Evolutionary conservation across 2,888 invertebrate genomes (phyloP), one percentile per base, ranked within the genome.

Genomic region (Trissonchulus latispiculum): DNA sequence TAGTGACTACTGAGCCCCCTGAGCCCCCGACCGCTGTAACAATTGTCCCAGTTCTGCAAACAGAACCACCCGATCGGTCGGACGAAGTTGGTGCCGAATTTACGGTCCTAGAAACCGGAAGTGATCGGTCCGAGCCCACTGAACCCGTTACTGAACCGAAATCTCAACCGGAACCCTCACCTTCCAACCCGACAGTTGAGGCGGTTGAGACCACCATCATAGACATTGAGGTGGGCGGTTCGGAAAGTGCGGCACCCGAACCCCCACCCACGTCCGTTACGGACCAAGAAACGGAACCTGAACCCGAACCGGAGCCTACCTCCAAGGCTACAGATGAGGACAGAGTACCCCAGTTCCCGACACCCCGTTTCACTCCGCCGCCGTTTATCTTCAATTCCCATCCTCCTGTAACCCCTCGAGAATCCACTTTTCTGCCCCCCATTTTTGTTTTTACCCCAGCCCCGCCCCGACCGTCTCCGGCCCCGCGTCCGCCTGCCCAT

Each of bases 361-460:
- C 48, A 23, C 8, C 48, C 8, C 48, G 48, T 48, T 48, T 48
- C 48, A 48, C 48, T n/a, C n/a, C n/a, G 48, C 48, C 48, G 8
- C 48, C 48, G 8, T 15, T 48, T 48, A 15, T 48, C 48, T 8
- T 23, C 8, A 48, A 8, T 23, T 15, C 48, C 48, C 48, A 23
- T 8, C 48, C 48, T 23, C 8, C 48, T 48, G 8, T 66, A 23
- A 2, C 66, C 31, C 66, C 66, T n/a, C n/a, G n/a, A n/a, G n/a
- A n/a, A n/a, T n/a, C n/a, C n/a, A n/a, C n/a, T n/a, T n/a, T n/a
- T n/a, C 68, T n/a, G 29, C 35, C 48, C 18, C 35, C 32, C 29
- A 48, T 61, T 15, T 35, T 71, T 28, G n/a, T 72, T 23, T 70
- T 33, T 37, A 36, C 72, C 36, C 23, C 71, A 28, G 31, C 71